Conservation (phyloP, 2,797 vertebrate genomes). For the Phyllotis vaccarum region DNA sequence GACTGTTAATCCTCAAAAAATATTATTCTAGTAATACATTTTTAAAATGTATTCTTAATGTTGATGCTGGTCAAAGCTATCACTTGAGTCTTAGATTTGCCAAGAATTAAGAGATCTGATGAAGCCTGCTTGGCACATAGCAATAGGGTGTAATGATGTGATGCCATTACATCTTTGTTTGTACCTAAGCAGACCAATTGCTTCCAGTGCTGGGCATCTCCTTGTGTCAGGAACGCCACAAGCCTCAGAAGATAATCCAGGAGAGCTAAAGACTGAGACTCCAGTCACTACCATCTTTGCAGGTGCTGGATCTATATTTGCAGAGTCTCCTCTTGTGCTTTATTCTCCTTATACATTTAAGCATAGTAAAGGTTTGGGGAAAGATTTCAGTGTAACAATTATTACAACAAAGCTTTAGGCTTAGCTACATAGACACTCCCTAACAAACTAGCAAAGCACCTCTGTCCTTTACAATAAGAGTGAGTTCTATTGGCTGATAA, state of each 20-base stretch:
- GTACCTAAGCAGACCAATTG: slow-evolving; percentile 36
- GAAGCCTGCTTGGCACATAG: slow-evolving; percentile 74
- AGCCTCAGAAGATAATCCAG: background rate
- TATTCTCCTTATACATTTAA: background rate
- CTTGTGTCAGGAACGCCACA: background rate
- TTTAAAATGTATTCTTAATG: slow-evolving; percentile 69
- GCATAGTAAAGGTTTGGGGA: background rate
- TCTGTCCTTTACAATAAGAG: background rate
- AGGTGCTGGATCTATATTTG: background rate
- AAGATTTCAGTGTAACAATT: background rate
- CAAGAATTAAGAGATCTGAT: slow-evolving; percentile 69
- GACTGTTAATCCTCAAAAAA: slow-evolving; percentile 79
- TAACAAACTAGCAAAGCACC: background rate
- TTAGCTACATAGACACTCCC: background rate
- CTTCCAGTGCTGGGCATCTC: slow-evolving; percentile 59
- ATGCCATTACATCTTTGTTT: slow-evolving; percentile 81
- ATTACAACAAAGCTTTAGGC: background rate
- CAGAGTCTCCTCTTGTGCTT: background rate
- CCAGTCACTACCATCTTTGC: background rate
- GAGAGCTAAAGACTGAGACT: background rate
- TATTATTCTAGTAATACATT: slow-evolving; percentile 52
- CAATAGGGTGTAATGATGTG: slow-evolving; percentile 72
- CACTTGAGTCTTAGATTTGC: slow-evolving; percentile 66
- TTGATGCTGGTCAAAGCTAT: slow-evolving; percentile 35
- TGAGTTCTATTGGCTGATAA: background rate